These are phyloP conservation scores for Tyrophagus putrescentiae DNA, from an alignment of 1,140 invertebrate genomes.

Conservation along the genomic window DNA sequence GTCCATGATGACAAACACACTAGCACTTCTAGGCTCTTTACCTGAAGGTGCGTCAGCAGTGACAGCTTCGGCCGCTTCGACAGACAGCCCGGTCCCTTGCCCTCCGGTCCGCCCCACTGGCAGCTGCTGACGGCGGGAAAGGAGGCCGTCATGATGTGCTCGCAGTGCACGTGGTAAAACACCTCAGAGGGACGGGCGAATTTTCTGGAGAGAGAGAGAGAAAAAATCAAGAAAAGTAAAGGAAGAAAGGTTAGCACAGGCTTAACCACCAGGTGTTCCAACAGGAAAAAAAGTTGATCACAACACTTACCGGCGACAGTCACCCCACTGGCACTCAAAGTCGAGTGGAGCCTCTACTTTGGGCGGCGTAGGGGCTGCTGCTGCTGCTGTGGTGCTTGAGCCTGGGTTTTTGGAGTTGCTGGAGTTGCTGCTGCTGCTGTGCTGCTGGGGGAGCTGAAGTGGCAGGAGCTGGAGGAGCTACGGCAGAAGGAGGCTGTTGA, in stretches of 20 bases:
- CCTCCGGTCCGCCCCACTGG: slow-evolving; percentile 21
- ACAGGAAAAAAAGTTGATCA: slow-evolving; percentile 19
- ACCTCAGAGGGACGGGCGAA: slow-evolving; percentile 20
- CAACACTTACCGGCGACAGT: slow-evolving; percentile 54
- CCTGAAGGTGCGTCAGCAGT: slow-evolving; percentile 65
- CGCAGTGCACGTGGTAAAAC: slow-evolving; percentile 21
- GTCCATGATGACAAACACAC: neutral
- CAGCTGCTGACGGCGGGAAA: slow-evolving; percentile 17
- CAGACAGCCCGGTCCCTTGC: slow-evolving; percentile 23
- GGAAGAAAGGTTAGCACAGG: too few species aligned
- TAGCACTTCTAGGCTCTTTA: slow-evolving; percentile 21
- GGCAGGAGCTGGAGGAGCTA: too few species aligned
- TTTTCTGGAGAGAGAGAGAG: slow-evolving; percentile 19
- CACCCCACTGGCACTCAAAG: slow-evolving; percentile 79
- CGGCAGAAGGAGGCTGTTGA: too few species aligned
- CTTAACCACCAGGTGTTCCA: slow-evolving; percentile 14
- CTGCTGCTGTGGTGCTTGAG: neutral
- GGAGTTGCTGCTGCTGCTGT: neutral
- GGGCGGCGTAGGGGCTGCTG: neutral
- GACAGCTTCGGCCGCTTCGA: slow-evolving; percentile 47
- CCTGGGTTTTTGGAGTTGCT: neutral
- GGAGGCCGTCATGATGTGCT: slow-evolving; percentile 14
- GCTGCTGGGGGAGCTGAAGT: neutral
- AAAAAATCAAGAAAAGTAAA: neutral
- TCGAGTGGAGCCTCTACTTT: too few species aligned